These are phyloP conservation scores for Sisyra nigra DNA, from an alignment of 2,888 invertebrate species.

Conservation along the genomic window DNA sequence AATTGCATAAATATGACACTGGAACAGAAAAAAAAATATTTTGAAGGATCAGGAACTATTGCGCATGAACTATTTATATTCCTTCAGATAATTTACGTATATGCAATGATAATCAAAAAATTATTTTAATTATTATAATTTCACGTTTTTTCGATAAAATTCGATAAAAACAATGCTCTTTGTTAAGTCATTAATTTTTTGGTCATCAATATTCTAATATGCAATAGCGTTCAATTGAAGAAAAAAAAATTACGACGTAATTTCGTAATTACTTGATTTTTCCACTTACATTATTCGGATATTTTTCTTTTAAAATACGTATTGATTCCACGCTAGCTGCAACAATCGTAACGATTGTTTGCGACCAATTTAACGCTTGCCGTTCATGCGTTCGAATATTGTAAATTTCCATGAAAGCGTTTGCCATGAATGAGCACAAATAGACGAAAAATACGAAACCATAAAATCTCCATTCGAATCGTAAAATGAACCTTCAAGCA, in stretches of 20 bases:
- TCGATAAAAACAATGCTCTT: too few species aligned
- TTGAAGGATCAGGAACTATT: neutral
- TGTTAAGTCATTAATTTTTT: too few species aligned
- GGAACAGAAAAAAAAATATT: conserved; percentile 14
- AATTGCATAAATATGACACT: conserved; percentile 26
- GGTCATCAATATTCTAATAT: too few species aligned
- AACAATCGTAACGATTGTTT: conserved; percentile 15
- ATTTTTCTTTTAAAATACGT: conserved; percentile 21
- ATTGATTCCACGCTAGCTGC: conserved; percentile 16
- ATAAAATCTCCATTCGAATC: conserved; percentile 26
- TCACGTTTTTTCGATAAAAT: too few species aligned
- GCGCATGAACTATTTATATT: too few species aligned
- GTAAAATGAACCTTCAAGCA: conserved; percentile 21
- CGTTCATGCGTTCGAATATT: conserved; percentile 10
- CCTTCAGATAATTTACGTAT: too few species aligned
- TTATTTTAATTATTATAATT: too few species aligned
- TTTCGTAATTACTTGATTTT: neutral
- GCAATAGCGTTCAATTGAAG: too few species aligned
- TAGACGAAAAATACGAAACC: conserved; percentile 24
- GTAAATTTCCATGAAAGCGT: conserved; percentile 18
- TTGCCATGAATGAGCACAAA: conserved; percentile 20
- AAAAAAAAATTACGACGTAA: neutral
- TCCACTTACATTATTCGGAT: conserved; percentile 23
- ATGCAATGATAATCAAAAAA: too few species aligned
- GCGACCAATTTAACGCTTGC: conserved; percentile 16